A percentile compares a stretch with the other conserved stretches of the same genome.
These are phyloP conservation scores for Spongilla lacustris DNA, from an alignment of 37 sponge, comb jelly and placozoan species.

Conservation along the genomic window DNA sequence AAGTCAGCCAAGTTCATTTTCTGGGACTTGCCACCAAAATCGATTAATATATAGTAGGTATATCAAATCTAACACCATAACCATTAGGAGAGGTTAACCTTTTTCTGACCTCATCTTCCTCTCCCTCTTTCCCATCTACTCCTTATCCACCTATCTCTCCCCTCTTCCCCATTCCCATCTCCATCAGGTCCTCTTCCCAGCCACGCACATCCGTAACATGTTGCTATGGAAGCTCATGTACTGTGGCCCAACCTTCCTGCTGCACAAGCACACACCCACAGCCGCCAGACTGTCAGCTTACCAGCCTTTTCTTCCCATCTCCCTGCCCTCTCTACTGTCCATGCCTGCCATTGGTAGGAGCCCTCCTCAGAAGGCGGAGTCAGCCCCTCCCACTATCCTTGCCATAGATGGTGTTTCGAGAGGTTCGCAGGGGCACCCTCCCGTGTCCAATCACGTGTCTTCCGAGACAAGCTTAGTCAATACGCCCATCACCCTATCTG, in stretches of 20 bases:
- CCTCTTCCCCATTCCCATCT: neutral
- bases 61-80: no score
- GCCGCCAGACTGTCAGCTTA: neutral
- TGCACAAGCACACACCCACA: neutral
- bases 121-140: no score
- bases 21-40: no score
- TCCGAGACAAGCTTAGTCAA: no score
- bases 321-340: neutral
- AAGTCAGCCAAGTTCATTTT: no score
- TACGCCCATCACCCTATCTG: neutral
- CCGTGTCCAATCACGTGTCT: no score
- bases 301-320: neutral
- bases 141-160: neutral
- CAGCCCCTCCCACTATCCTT: no score
- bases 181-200: slow-evolving; percentile 37
- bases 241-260: slow-evolving; percentile 3
- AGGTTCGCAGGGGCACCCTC: no score
- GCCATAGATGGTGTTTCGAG: no score
- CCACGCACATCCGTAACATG: slow-evolving; percentile 41
- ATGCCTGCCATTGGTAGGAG: neutral
- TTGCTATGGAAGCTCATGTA: slow-evolving; percentile 57
- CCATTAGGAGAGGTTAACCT: no score
- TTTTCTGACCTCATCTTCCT: no score
- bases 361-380: neutral
- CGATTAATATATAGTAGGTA: no score